Conservation (phyloP, 2,797 vertebrate species). For the Danio tinwini region DNA sequence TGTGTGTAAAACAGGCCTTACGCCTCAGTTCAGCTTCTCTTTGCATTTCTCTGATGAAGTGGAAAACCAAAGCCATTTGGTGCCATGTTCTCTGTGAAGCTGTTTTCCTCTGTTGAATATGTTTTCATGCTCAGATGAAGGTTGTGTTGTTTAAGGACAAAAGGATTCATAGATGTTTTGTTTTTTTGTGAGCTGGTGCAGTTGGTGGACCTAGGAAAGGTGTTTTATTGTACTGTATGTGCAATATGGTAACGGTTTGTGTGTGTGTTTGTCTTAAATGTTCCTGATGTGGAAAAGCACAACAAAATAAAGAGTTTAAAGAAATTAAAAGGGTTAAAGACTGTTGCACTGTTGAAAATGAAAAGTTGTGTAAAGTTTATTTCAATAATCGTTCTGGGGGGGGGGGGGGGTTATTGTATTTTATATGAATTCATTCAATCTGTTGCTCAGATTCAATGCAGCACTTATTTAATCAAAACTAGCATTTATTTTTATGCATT, state of each 20-base stretch:
- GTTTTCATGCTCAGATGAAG: constrained; percentile 6
- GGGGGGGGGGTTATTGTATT: too few relatives aligned
- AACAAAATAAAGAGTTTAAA: constrained; percentile 25
- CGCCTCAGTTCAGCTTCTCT: constrained; percentile 38
- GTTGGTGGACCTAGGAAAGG: background rate
- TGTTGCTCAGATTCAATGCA: too few relatives aligned
- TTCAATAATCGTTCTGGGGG: background rate
- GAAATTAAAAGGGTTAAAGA: background rate
- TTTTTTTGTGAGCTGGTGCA: constrained; percentile 27
- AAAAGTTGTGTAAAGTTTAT: background rate
- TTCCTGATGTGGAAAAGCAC: constrained; percentile 30
- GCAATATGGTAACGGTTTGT: constrained; percentile 38
- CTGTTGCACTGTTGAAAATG: background rate
- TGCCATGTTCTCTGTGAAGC: constrained; percentile 17
- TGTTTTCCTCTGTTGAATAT: background rate
- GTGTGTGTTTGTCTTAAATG: constrained; percentile 8
- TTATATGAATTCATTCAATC: too few relatives aligned
- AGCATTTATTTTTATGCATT: too few relatives aligned
- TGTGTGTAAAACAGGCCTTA: constrained; percentile 25
- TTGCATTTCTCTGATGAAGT: constrained; percentile 16
- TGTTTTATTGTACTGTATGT: constrained; percentile 29
- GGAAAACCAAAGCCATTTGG: constrained; percentile 64
- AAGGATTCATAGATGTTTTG: constrained; percentile 1
- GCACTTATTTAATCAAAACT: too few relatives aligned
- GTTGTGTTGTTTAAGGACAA: background rate